phyloP scores from a whole-genome alignment of 2,797 vertebrate genomes.

The Artibeus jamaicensis region DNA sequence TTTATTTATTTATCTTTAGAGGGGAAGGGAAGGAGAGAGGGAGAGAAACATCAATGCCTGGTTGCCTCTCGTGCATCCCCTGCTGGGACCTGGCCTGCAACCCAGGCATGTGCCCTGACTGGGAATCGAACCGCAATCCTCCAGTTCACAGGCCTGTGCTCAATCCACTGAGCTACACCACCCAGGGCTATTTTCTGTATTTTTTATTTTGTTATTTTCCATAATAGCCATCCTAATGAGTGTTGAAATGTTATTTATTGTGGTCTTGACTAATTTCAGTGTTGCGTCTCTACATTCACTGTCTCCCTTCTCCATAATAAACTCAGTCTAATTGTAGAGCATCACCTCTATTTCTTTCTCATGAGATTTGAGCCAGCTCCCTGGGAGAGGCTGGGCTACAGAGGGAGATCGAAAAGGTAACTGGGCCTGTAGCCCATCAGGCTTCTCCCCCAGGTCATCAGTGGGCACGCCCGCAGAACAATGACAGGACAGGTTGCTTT shows the following conservation, averaged over 20 bases:
- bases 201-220: not conserved
- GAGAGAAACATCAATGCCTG: no score
- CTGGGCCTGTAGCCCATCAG: slow-evolving; percentile 19
- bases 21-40: no score
- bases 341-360: not conserved
- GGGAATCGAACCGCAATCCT: no score
- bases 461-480: slow-evolving; percentile 66
- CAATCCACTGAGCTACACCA: no score
- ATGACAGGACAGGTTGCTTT: slow-evolving; percentile 17
- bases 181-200: not conserved
- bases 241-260: not conserved
- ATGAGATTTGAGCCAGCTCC: slow-evolving; percentile 57
- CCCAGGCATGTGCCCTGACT: no score
- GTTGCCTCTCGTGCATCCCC: no score
- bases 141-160: no score
- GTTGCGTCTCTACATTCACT: not conserved
- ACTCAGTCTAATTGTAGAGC: not conserved
- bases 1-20: no score
- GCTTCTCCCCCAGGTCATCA: slow-evolving; percentile 69
- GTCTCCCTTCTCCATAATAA: not conserved
- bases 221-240: not conserved
- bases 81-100: no score
- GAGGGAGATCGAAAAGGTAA: slow-evolving; percentile 21
- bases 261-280: slow-evolving; percentile 14
- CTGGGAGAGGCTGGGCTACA: slow-evolving; percentile 22